Evolutionary conservation across 30 jellyfish, hydroid and myxozoan species (phyloP), one percentile per base, ranked within the genome.

Genomic region (Sanderia malayensis): DNA sequence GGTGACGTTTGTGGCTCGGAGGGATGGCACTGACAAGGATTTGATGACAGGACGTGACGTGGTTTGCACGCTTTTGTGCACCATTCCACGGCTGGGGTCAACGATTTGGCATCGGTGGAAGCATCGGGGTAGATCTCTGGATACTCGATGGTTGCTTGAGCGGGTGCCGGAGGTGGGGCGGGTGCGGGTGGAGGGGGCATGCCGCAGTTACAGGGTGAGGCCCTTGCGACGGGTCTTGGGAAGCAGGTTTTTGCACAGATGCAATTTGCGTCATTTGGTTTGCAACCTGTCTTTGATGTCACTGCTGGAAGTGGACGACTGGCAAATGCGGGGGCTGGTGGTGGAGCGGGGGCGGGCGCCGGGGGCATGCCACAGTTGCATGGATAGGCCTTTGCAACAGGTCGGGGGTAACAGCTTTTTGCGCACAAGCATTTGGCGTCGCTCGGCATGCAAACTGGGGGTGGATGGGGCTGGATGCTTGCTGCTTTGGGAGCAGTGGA

Each of bases 1-100:
- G 90, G 81, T 13, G 68, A 76, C 0, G 69, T 17, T 0, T 73
- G 73, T 11, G 93, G 77, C 67, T 46, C 73, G 41, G 79, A 83
- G 0, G 97, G 95, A 37, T 68, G 82, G 44, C 97, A 89, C 58
- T 83, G 80, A 44, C 97, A 89, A 6, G 97, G 97, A 30, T 68
- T 76, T 10, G 93, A 81, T 0, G 74, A 44, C 31, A 94, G 46
- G 44, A 89, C 94, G 46, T 71, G 78, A 30, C 87, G 80, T 7
- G 95, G 95, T 19, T 83, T 82, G 65, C 97, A 89, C 0, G 97
- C 97, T 46, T 73, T 78, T 11, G 68, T 28, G 28, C 97, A 89
- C 97, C 97, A 89, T 1, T 81, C 83, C n/a, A 64, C 63, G 1
- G 91, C 90, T 1, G 90, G 82, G 58, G 82, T 66, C 70, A 32